These are phyloP conservation scores for Dromaius novaehollandiae DNA, from an alignment of 2,113 vertebrate species.

Conservation along the genomic window DNA sequence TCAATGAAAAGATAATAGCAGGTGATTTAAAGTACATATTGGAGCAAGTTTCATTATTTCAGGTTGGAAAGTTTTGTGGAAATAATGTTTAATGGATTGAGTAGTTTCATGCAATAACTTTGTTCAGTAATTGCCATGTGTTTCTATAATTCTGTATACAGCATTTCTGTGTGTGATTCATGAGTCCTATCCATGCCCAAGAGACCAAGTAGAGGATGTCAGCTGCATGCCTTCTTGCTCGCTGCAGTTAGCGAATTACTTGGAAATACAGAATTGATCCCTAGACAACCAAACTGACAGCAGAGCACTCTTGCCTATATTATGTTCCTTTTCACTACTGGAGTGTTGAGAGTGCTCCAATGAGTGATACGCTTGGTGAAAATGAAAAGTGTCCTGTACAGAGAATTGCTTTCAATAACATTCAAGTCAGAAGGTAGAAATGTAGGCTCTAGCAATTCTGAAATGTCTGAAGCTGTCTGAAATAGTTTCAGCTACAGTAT, in stretches of 20 bases:
- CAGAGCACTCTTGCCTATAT: not conserved
- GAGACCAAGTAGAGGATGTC: not conserved
- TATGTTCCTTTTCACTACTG: slow-evolving; percentile 10
- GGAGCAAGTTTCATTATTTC: not conserved
- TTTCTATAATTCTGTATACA: not conserved
- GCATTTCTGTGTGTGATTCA: not conserved
- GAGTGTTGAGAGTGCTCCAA: not conserved
- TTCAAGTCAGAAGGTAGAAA: not conserved
- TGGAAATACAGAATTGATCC: slow-evolving; percentile 24
- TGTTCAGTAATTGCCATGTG: not conserved
- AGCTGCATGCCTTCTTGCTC: not conserved
- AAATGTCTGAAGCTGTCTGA: not conserved
- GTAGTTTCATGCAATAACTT: not conserved
- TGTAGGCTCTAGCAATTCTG: not conserved
- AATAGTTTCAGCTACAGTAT: not conserved
- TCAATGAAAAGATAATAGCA: not conserved
- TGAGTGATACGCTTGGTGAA: not conserved
- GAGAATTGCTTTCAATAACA: slow-evolving; percentile 18
- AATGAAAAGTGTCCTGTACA: not conserved
- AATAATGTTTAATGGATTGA: not conserved
- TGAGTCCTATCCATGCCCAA: not conserved
- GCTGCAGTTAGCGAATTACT: slow-evolving; percentile 7
- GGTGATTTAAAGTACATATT: not conserved
- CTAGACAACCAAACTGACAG: not conserved
- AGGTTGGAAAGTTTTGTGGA: not conserved